Evolutionary conservation across 92 coral and sea anemone genomes (phyloP), one percentile per base, ranked within the genome.

Genomic region (Ricordea florida): DNA sequence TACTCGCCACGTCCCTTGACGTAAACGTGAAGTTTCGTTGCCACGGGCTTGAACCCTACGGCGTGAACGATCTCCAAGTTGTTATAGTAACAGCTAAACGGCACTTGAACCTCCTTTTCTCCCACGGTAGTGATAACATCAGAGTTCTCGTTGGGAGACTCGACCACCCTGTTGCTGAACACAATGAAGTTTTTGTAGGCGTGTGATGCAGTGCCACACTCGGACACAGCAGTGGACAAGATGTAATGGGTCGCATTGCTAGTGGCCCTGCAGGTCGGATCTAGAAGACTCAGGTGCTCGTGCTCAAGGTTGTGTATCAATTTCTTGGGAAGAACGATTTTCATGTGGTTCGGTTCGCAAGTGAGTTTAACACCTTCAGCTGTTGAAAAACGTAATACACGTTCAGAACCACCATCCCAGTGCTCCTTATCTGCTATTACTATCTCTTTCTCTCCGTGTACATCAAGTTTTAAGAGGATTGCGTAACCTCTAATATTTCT

Each of bases 61-160:
- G 90, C 90, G 43, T 71, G 84, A n/a, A 91, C 90, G 20, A 91
- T 83, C 37, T 85, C 93, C 31, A 76, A 75, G 70, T 91, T 82
- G 42, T 82, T 87, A 69, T 57, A 91, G 65, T 91, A 91, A 59
- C 97, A 91, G 60, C 92, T 87, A 69, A 91, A 91, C 9, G 97
- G 97, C 0, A 91, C 84, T 34, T 68, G 74, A 30, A 91, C 91
- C 61, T 91, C 97, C 36, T 89, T 88, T 15, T 53, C 50, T 4
- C 87, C 85, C 46, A 91, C 93, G 50, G 80, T 82, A 38, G 93
- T 85, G 49, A 91, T 76, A 57, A 82, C 81, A 74, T 82, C 80
- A 23, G 85, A 81, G 43, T 55, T 66, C 53, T 85, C 75, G 72
- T 73, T 79, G 0, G 97, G 92, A 33, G 80, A 77, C 66, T 87